Base-by-base conservation (phyloP, 2,888 invertebrate species). In the Tanypteryx hageni region DNA sequence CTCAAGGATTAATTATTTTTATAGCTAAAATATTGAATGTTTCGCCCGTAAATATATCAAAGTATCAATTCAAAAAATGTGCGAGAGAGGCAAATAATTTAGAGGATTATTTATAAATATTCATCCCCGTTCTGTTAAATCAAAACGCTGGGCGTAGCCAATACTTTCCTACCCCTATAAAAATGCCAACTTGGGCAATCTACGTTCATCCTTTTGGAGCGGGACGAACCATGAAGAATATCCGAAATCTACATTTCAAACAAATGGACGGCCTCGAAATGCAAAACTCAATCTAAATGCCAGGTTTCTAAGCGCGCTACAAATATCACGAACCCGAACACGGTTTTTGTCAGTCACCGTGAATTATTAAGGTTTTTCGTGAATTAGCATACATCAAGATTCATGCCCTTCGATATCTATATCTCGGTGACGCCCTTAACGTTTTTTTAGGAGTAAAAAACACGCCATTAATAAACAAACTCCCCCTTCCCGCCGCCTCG, bases 351-450 rank as follows among this genome's bases (percentile, higher is more conserved):
- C 76, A 22, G 76, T 76, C 76, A 27, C 76, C 76, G 76, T 76
- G 76, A 76, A 76, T 27, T 76, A 76, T 76, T 76, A 76, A 13
- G 76, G 76, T 13, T 13, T 22, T 22, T 27, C 22, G 27, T 27
- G 22, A 76, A 76, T 76, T 76, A 76, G 76, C 76, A 76, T 76
- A 76, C 76, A 76, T 76, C 76, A 76, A 76, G 76, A 76, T 76
- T 76, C 76, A 76, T 76, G 76, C 27, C 76, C 76, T 76, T 76
- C 76, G 76, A 76, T 76, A 76, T 76, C 76, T 76, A 76, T 76
- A 76, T 76, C 76, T 76, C 27, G 76, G 76, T 27, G 76, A 76
- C 76, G 76, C 76, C 76, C 76, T 44, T 44, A 22, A 27, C 27
- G 22, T 76, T 76, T 76, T 76, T 76, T 27, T 27, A 13, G 76